These are phyloP conservation scores for Drosophila asahinai DNA, from an alignment of 1,140 invertebrate species.

Conservation along the genomic window DNA sequence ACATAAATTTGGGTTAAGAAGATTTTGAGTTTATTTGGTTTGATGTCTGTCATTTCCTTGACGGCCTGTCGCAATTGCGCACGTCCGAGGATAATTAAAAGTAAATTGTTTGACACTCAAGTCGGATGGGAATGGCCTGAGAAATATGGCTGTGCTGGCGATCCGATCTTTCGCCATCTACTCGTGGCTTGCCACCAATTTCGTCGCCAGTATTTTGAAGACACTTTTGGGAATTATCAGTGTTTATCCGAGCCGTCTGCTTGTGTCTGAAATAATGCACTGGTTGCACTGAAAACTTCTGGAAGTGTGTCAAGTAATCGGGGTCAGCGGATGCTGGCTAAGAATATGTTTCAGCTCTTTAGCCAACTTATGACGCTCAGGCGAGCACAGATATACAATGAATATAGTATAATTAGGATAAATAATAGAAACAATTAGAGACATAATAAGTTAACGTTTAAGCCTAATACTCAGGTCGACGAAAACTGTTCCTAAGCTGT, in stretches of 20 bases:
- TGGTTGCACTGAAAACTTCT: conserved; percentile 1
- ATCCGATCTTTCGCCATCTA: conserved; percentile 24
- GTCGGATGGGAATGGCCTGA: conserved; percentile 32
- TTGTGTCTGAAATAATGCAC: conserved; percentile 5
- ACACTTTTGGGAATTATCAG: conserved; percentile 35
- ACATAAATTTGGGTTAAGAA: conserved; percentile 80
- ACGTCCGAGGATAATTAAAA: conserved; percentile 58
- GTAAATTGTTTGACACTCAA: conserved; percentile 56
- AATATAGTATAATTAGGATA: too few relatives aligned
- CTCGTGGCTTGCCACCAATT: background rate
- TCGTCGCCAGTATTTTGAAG: conserved; percentile 22
- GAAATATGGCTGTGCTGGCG: conserved; percentile 16
- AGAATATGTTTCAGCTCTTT: background rate
- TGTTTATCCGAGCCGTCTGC: background rate
- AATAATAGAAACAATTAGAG: too few relatives aligned
- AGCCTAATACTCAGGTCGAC: too few relatives aligned
- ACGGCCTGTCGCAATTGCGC: conserved; percentile 51
- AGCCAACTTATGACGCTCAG: too few relatives aligned
- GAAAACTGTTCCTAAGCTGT: too few relatives aligned
- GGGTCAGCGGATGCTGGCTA: background rate
- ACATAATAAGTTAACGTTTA: too few relatives aligned
- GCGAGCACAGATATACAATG: too few relatives aligned
- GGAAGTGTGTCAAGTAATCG: conserved; percentile 1
- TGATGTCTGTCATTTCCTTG: conserved; percentile 76
- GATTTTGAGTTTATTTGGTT: conserved; percentile 75